phyloP scores from a whole-genome alignment of 2,888 invertebrate species.

The Clepsis dumicolana region DNA sequence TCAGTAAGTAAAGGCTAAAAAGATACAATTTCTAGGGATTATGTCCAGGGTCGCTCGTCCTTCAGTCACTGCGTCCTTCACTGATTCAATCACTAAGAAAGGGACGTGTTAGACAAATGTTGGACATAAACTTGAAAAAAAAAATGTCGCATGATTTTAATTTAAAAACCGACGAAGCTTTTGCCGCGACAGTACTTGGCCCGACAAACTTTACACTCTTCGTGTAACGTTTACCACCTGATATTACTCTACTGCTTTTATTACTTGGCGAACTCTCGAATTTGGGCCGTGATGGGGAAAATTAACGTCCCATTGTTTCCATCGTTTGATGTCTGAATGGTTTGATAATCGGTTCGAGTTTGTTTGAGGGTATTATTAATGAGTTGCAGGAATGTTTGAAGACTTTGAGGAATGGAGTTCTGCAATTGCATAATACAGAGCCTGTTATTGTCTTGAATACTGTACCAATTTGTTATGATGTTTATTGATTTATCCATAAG shows the following conservation, averaged over 20 bases:
- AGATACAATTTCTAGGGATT: no score
- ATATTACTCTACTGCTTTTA: slow-evolving; percentile 61
- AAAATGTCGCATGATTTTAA: neutral
- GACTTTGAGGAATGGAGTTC: neutral
- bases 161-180: neutral
- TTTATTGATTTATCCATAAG: no score
- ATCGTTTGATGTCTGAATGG: slow-evolving; percentile 4
- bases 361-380: neutral
- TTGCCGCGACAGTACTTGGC: neutral
- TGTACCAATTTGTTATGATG: no score
- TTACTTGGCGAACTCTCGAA: slow-evolving; percentile 56
- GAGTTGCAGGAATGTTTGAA: neutral
- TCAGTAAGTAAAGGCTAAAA: no score
- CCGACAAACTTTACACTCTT: slow-evolving; percentile 55
- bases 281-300: slow-evolving; percentile 12
- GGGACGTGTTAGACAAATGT: no score
- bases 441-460: no score
- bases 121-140: no score
- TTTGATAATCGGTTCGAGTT: slow-evolving; percentile 7
- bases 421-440: no score
- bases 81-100: no score
- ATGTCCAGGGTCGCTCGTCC: no score
- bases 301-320: slow-evolving; percentile 28
- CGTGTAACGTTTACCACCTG: slow-evolving; percentile 58
- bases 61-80: no score